Base-by-base conservation (phyloP, 1,140 invertebrate genomes). In the Eufriesea mexicana region DNA sequence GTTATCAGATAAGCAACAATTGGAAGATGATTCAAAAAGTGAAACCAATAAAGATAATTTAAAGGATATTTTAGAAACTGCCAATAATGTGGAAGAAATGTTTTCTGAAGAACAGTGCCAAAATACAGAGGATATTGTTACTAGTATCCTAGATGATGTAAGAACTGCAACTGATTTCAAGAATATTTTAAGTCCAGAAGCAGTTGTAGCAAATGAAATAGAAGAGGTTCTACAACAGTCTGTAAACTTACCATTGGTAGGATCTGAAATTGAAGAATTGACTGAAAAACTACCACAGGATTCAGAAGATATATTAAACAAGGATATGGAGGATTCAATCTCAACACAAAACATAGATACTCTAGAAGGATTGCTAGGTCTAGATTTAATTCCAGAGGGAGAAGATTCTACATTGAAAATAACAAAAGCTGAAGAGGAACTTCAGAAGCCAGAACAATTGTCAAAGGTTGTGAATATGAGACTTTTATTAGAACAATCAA, bases 351-450 rank as follows among this genome's bases (percentile, higher is more conserved):
- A 86, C 57, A 86, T 88, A 66, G 86, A 90, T 51, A 78, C 85
- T 51, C n/a, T 91, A 28, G 88, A 89, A 77, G 89, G 86, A 64
- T 67, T 90, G 49, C 64, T 90, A 25, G 86, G 67, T 61, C 68
- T 89, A 18, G 82, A 91, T 78, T 68, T 91, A n/a, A 90, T 89
- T 5, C 59, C 84, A 12, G 88, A 89, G 16, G 84, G 51, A 18
- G 86, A 89, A 12, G 88, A 85, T n/a, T 42, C 77, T 20, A 42
- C 75, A 1, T 71, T 76, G 20, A 90, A 89, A 57, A 18, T 73
- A 47, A 51, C 81, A 18, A 66, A 83, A 84, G n/a, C 68, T 25
- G 84, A 84, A 59, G 79, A 81, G 67, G 54, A 86, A 55, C 45
- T 25, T 55, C 47, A 51, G 61, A 70, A 83, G 54, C 66, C 62